A percentile compares a stretch with the other conserved stretches of the same genome.
phyloP scores from a whole-genome alignment of 2,797 vertebrate genomes.

The Falco berigora region DNA sequence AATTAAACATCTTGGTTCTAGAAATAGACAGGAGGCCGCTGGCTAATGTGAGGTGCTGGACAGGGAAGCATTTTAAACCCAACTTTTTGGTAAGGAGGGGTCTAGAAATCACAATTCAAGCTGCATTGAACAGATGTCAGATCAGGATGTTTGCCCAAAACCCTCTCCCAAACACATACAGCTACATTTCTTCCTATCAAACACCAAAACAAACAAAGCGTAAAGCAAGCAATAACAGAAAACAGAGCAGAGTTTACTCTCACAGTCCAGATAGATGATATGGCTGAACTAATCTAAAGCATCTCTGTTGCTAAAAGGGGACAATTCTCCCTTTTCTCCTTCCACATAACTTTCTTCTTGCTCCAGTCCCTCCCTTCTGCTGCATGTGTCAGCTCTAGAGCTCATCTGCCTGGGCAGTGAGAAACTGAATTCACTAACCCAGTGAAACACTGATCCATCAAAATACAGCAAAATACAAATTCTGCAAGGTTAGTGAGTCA shows the following conservation, averaged over 20 bases:
- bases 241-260: slow-evolving; percentile 40
- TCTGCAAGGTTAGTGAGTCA: background rate
- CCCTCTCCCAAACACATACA: slow-evolving; percentile 27
- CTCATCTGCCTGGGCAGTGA: background rate
- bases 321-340: background rate
- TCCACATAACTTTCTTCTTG: background rate
- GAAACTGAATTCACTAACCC: background rate
- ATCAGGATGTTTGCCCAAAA: slow-evolving; percentile 53
- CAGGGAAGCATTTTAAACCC: background rate
- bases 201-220: slow-evolving; percentile 48
- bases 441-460: background rate
- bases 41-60: background rate
- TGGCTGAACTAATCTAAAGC: slow-evolving; percentile 33
- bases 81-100: background rate
- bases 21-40: background rate
- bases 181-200: slow-evolving; percentile 53
- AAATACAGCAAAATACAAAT: background rate
- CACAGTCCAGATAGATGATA: slow-evolving; percentile 17
- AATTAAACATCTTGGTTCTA: background rate
- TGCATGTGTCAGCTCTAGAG: background rate
- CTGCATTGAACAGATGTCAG: slow-evolving; percentile 34
- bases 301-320: background rate
- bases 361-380: background rate
- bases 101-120: background rate
- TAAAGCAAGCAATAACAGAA: slow-evolving; percentile 59